Conservation (phyloP, 2,888 invertebrate genomes). For the Bombylius major region DNA sequence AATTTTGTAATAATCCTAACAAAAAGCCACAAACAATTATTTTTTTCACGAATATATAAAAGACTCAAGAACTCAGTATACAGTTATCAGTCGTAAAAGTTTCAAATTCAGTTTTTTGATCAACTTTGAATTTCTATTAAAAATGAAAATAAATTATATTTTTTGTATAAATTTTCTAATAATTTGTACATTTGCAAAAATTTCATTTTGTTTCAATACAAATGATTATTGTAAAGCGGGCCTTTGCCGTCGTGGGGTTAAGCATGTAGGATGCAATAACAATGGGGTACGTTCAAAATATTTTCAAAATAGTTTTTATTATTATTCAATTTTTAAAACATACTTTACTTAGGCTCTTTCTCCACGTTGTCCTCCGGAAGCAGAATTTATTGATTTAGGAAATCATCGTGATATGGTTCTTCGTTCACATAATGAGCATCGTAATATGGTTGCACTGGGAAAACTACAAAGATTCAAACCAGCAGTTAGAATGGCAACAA, state of each 20-base stretch:
- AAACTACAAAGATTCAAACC: not conserved
- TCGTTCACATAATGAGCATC: conserved; percentile 15
- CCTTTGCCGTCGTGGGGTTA: conserved; percentile 6
- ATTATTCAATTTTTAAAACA: not conserved
- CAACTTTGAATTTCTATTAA: no score
- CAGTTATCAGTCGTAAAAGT: no score
- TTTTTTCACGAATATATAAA: no score
- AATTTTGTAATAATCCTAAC: no score
- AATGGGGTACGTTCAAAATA: conserved; percentile 23
- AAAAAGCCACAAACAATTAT: no score
- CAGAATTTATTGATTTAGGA: conserved; percentile 23
- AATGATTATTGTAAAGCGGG: not conserved
- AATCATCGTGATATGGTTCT: conserved; percentile 22
- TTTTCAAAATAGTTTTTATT: not conserved
- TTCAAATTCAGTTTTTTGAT: no score
- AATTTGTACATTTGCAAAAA: no score
- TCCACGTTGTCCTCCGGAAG: conserved; percentile 23
- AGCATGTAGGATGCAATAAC: conserved; percentile 30
- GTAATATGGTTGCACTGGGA: not conserved
- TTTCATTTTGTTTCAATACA: no score
- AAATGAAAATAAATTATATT: no score
- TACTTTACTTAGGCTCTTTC: conserved; percentile 21
- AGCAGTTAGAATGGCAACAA: not conserved
- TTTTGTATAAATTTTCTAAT: no score
- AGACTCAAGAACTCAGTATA: no score